Base-by-base conservation (phyloP, 2,888 invertebrate species). In the Apodemia zela region DNA sequence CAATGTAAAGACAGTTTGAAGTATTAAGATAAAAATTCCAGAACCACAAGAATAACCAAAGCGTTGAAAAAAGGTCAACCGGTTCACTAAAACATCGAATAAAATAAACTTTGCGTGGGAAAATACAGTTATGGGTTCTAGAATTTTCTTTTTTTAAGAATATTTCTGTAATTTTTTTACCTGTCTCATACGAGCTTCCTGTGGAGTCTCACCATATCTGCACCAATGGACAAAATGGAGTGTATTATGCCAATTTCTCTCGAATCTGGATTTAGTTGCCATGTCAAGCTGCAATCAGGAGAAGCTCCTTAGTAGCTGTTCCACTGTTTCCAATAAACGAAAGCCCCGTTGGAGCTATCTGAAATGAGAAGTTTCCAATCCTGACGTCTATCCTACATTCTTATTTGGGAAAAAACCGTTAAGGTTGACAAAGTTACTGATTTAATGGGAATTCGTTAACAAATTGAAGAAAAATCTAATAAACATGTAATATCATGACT, bases 161-260 rank as follows among this genome's bases (percentile, higher is more conserved):
- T 64, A 58, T 63, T 63, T 45, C 47, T 45, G 8, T 45, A 25
- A 61, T 8, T 59, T 15, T 75, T 81, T 92, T 93, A 95, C 95
- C 93, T 94, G 94, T 91, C 94, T 93, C 87, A 94, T 93, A 78
- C 94, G 93, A 85, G 94, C 93, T 83, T 94, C 94, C 79, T 94
- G 93, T 75, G 94, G 94, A 61, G 94, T 93, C 80, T 93, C 93
- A 65, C 94, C 95, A 73, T 95, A 95, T 70, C 95, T 93, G 84
- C 95, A 95, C 94, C 94, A 95, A 81, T 94, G 93, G 71, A 93
- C 93, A 85, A 94, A 94, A 90, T 89, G 94, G 87, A 93, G 94
- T 79, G 93, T 94, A 90, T 93, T 95, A 87, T 92, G 94, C 93
- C 94, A 94, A 80, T 93, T 93, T 75, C 92, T 87, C 86, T 93